A percentile compares a stretch with the other conserved stretches of the same genome.
phyloP scores from a whole-genome alignment of 2,888 invertebrate genomes.

The Caenorhabditis angaria region DNA sequence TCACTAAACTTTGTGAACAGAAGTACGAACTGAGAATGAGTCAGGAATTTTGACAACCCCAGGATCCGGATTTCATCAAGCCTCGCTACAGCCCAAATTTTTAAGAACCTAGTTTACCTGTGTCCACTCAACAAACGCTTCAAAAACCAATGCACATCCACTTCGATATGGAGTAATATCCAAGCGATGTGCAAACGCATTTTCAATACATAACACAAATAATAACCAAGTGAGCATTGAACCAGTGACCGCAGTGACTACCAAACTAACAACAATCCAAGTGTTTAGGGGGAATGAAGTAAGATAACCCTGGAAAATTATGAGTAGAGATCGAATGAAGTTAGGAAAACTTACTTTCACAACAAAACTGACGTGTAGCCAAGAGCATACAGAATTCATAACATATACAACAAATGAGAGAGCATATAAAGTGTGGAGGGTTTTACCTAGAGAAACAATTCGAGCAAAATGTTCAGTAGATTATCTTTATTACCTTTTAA shows the following conservation, averaged over 20 bases:
- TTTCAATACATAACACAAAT: constrained; percentile 72
- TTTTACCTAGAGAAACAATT: constrained; percentile 47
- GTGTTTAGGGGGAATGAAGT: constrained; percentile 68
- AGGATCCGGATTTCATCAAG: too few relatives aligned
- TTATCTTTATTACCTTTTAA: constrained; percentile 45
- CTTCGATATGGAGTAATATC: constrained; percentile 69
- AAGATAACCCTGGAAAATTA: constrained; percentile 52
- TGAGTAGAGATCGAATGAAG: constrained; percentile 10
- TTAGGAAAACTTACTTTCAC: constrained; percentile 41
- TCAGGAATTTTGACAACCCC: too few relatives aligned
- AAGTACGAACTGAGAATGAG: too few relatives aligned
- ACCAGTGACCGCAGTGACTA: constrained; percentile 60
- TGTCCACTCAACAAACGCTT: constrained; percentile 69
- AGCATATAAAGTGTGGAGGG: constrained; percentile 71
- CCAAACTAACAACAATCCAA: constrained; percentile 63
- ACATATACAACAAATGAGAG: constrained; percentile 70
- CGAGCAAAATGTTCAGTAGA: background rate
- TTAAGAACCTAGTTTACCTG: constrained; percentile 39
- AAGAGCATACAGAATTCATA: constrained; percentile 63
- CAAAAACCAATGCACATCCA: constrained; percentile 67
- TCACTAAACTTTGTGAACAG: too few relatives aligned
- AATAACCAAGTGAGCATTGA: constrained; percentile 68
- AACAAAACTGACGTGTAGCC: constrained; percentile 69
- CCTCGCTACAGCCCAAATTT: too few relatives aligned
- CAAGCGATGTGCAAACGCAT: constrained; percentile 70